A percentile compares a stretch with the other conserved stretches of the same genome.
phyloP scores from a whole-genome alignment of 2,797 vertebrate genomes.

The Gorsachius magnificus region DNA sequence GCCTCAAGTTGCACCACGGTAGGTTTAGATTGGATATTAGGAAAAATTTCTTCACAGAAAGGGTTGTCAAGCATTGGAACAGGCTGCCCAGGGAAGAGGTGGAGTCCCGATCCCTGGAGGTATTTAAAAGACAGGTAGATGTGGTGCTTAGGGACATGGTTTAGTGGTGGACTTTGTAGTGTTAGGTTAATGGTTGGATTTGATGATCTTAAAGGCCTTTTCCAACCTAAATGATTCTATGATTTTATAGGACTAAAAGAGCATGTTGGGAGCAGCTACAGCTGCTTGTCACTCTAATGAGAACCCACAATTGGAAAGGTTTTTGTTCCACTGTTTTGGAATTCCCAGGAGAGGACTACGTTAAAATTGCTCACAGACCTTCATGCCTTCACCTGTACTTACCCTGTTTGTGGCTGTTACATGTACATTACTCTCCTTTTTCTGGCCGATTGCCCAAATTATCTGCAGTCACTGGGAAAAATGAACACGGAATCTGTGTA shows the following conservation, averaged over 20 bases:
- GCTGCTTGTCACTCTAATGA: conserved; percentile 15
- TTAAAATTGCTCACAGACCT: not conserved
- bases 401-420: not conserved
- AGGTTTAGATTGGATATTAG: not conserved
- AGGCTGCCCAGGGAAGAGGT: not conserved
- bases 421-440: not conserved
- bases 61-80: not conserved
- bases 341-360: not conserved
- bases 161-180: not conserved
- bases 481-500: not conserved
- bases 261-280: not conserved
- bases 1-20: too few species aligned
- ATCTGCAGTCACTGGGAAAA: not conserved
- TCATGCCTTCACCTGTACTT: not conserved
- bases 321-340: conserved; percentile 11
- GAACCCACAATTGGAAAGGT: not conserved
- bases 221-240: not conserved
- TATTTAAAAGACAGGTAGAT: not conserved
- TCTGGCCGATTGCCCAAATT: not conserved
- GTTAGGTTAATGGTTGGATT: not conserved
- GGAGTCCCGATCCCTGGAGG: not conserved
- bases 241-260: not conserved
- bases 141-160: not conserved
- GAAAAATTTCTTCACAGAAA: not conserved
- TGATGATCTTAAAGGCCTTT: not conserved